Percentiles rank a stretch among this genome's conserved stretches.
phyloP scores from a whole-genome alignment of 2,113 vertebrate species.

The Calidris pugnax region DNA sequence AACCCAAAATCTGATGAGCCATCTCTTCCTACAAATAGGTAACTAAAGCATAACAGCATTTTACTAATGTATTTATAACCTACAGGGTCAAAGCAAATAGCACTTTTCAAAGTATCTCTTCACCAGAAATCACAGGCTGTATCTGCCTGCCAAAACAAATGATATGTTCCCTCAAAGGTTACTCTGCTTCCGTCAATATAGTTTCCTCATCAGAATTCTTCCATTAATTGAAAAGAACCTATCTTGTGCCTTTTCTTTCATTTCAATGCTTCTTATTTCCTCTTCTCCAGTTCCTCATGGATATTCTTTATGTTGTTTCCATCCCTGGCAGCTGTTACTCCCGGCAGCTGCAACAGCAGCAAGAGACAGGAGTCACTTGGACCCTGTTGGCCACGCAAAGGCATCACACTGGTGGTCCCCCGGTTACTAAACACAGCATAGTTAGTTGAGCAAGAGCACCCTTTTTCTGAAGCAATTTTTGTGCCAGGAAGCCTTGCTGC shows the following conservation, averaged over 20 bases:
- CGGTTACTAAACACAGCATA: background rate
- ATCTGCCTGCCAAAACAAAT: background rate
- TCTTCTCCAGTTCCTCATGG: background rate
- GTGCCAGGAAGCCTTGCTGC: background rate
- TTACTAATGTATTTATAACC: background rate
- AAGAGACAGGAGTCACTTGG: background rate
- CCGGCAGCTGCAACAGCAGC: background rate
- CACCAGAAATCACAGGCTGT: background rate
- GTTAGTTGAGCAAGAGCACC: background rate
- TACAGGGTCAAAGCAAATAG: background rate
- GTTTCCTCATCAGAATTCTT: background rate
- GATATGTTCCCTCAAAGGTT: background rate
- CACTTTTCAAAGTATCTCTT: background rate
- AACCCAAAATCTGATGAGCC: background rate
- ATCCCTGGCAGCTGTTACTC: background rate
- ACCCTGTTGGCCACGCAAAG: background rate
- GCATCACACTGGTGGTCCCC: background rate
- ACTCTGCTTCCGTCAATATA: background rate
- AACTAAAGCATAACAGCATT: background rate
- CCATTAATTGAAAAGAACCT: background rate
- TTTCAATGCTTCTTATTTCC: background rate
- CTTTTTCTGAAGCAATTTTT: background rate
- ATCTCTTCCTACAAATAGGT: background rate
- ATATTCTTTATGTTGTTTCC: background rate
- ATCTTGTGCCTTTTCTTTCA: background rate